Base-by-base conservation (phyloP, 2,113 vertebrate genomes). In the Phodopus roborovskii region DNA sequence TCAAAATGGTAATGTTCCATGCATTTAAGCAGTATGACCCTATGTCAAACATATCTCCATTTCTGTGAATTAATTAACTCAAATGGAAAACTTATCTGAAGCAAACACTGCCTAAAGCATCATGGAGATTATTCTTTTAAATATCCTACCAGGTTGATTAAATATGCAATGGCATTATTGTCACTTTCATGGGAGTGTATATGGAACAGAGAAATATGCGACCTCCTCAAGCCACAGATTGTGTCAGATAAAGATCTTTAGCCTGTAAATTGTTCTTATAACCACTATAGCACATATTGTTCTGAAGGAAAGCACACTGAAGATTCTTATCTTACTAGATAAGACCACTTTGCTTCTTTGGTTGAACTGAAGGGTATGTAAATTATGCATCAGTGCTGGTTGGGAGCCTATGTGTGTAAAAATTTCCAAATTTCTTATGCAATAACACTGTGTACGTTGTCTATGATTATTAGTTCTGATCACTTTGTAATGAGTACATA, bases 1-100 rank as follows among this genome's bases (percentile, higher is more conserved):
- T 78, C 36, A 87, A 81, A 13, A 77, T 56, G 4, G 19, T 83
- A 82, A 83, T 89, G 78, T 94, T 83, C 17, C 36, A 87, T 73
- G 10, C 36, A 73, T 68, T 66, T 17, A 78, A 62, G 39, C 45
- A 81, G 24, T 19, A 4, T 66, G 50, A 86, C 36, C 36, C 60
- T 5, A 90, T 42, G 50, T 33, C 16, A 86, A 39, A 30, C 83
- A 93, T 42, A 53, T 87, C 12, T 89, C 6, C 7, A 39, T 82
- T 42, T 42, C 12, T 45, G 81, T 86, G 13, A 73, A 50, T 79
- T 79, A 86, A 60, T 73, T 58, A 77, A 36, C 7, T 64, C 12
- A 48, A 22, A 26, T n/a, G 1, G 50, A 74, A 73, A 75, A 15
- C 56, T 86, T 75, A 39, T 45, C 68, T 50, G 39, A 83, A 39